Evolutionary conservation across 2,113 vertebrate genomes (phyloP).

Genomic region (Mellivora capensis): DNA sequence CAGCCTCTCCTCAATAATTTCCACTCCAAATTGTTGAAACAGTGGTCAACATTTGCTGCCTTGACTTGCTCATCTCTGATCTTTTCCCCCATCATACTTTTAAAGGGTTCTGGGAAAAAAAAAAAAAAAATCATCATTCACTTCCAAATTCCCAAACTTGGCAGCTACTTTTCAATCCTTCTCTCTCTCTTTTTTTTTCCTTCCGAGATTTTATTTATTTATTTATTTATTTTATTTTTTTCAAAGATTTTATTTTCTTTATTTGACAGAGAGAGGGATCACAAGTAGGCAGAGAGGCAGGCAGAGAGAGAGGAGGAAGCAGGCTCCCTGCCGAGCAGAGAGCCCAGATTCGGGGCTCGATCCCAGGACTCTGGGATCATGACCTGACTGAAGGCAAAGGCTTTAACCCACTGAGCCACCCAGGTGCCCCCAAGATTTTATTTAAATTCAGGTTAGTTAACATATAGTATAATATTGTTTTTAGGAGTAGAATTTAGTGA

Average conservation of each 20-base stretch:
- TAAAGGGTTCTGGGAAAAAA: background rate
- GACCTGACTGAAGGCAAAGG: too few relatives aligned
- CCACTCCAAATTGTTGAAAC: background rate
- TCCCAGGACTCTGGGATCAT: too few relatives aligned
- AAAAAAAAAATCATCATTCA: background rate
- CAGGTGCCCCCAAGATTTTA: background rate
- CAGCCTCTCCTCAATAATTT: background rate
- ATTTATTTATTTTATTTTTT: too few relatives aligned
- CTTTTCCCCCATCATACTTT: background rate
- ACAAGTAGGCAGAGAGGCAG: too few relatives aligned
- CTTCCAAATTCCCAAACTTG: background rate
- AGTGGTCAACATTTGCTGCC: background rate
- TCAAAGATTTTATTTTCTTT: too few relatives aligned
- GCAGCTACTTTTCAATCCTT: background rate
- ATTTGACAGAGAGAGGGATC: too few relatives aligned
- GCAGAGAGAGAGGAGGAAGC: too few relatives aligned
- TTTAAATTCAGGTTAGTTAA: background rate
- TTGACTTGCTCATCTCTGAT: background rate
- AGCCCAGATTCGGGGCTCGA: too few relatives aligned
- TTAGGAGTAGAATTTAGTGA: too few relatives aligned
- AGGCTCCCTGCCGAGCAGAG: too few relatives aligned
- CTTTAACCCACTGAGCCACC: too few relatives aligned
- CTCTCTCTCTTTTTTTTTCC: background rate
- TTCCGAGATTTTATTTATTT: background rate
- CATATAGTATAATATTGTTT: background rate